Percentiles rank a stretch among this genome's conserved stretches.
Evolutionary conservation across 2,888 invertebrate species (phyloP).

Genomic region (Rambutsinella grinnellia): DNA sequence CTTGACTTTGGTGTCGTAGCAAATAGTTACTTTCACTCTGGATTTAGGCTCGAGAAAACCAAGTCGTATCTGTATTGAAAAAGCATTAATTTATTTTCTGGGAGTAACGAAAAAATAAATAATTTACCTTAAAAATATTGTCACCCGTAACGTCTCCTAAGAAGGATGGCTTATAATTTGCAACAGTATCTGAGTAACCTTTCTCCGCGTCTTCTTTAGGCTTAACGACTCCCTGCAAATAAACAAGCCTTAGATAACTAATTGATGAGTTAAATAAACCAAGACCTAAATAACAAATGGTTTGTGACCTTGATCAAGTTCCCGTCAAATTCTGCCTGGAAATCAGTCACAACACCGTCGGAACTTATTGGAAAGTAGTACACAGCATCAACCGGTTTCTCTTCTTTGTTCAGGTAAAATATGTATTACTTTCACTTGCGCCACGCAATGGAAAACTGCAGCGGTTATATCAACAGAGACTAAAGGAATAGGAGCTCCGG

Average conservation of each 20-base stretch:
- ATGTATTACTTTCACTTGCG: conserved; percentile 53
- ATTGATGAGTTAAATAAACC: too few species aligned
- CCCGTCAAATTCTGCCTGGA: conserved; percentile 54
- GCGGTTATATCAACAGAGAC: conserved; percentile 34
- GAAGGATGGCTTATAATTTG: conserved; percentile 48
- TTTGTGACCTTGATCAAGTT: conserved; percentile 29
- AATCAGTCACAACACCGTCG: conserved; percentile 51
- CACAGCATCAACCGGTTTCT: conserved; percentile 59
- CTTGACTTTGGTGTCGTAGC: too few species aligned
- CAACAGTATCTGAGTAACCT: conserved; percentile 56
- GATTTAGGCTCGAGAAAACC: too few species aligned
- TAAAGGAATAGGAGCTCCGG: conserved; percentile 52
- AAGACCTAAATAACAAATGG: neutral
- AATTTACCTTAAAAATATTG: conserved; percentile 61
- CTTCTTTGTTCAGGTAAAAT: conserved; percentile 58
- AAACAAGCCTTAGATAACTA: too few species aligned
- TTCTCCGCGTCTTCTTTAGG: conserved; percentile 54
- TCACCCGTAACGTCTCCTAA: conserved; percentile 53
- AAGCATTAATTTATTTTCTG: too few species aligned
- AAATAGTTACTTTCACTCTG: too few species aligned
- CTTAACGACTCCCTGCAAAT: conserved; percentile 54
- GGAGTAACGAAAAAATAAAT: too few species aligned
- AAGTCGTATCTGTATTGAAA: too few species aligned
- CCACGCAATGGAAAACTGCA: conserved; percentile 47
- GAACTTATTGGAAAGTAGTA: conserved; percentile 60